Conservation (phyloP, 2,797 vertebrate species). For the Huso huso region DNA sequence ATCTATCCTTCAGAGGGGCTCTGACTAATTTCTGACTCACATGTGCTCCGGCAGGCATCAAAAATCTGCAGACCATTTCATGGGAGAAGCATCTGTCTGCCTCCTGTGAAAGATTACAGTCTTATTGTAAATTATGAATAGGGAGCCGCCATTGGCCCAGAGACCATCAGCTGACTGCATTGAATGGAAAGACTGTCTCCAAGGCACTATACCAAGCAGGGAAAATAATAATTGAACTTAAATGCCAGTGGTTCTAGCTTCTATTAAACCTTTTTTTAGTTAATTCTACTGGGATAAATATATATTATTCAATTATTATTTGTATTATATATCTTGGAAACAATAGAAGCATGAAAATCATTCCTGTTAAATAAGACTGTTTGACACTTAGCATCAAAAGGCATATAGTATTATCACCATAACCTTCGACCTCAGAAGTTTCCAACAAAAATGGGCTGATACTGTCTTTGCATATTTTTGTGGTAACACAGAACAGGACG, state of each 20-base stretch:
- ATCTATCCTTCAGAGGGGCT: constrained; percentile 40
- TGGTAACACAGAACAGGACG: too few species aligned
- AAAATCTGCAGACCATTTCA: constrained; percentile 45
- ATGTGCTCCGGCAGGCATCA: constrained; percentile 37
- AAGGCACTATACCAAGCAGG: neutral
- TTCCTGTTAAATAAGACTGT: too few species aligned
- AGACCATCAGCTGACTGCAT: constrained; percentile 31
- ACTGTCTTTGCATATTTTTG: too few species aligned
- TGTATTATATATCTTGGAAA: too few species aligned
- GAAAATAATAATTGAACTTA: neutral
- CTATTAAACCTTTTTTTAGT: too few species aligned
- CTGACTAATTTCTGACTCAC: constrained; percentile 67
- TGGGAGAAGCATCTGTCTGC: constrained; percentile 43
- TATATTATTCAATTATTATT: neutral
- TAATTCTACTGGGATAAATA: neutral
- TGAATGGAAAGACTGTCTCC: too few species aligned
- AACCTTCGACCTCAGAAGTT: too few species aligned
- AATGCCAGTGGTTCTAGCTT: too few species aligned
- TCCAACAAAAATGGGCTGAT: too few species aligned
- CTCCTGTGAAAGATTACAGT: constrained; percentile 36
- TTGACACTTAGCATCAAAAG: too few species aligned
- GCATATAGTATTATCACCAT: too few species aligned
- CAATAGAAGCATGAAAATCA: too few species aligned
- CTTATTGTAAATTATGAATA: constrained; percentile 27
- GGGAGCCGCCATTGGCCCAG: constrained; percentile 37